phyloP scores from a whole-genome alignment of 1,140 invertebrate genomes.

The Microplitis demolitor region DNA sequence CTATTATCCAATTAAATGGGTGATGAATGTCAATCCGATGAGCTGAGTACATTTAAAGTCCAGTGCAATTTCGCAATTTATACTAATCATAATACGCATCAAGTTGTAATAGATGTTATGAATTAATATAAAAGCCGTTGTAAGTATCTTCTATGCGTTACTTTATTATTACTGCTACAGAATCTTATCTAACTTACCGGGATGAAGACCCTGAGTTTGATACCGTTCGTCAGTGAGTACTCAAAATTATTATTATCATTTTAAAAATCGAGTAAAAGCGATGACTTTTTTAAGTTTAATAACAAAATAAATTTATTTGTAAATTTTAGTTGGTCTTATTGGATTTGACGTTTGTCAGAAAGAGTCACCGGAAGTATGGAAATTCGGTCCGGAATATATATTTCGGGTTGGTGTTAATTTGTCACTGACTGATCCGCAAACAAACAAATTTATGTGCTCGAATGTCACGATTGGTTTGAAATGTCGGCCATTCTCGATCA shows the following conservation, averaged over 20 bases:
- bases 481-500: slow-evolving; percentile 9
- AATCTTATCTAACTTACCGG: not conserved
- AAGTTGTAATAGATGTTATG: not conserved
- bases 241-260: not conserved
- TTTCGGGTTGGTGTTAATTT: slow-evolving; percentile 10
- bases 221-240: slow-evolving; percentile 20
- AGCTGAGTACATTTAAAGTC: not conserved
- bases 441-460: not conserved
- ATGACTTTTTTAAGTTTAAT: not conserved
- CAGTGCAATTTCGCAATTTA: slow-evolving; percentile 15
- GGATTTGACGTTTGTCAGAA: slow-evolving; percentile 6
- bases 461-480: slow-evolving; percentile 4
- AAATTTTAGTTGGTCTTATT: slow-evolving; percentile 15
- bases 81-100: not conserved
- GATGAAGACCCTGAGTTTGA: slow-evolving; percentile 14
- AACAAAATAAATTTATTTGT: no score
- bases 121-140: slow-evolving; percentile 10
- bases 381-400: slow-evolving; percentile 19
- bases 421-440: not conserved
- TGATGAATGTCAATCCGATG: not conserved
- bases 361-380: slow-evolving; percentile 20
- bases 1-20: not conserved
- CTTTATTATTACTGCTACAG: not conserved
- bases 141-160: not conserved
- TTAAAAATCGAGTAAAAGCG: not conserved